Conservation (phyloP, 2,113 vertebrate species). For the Podarcis cretensis region DNA sequence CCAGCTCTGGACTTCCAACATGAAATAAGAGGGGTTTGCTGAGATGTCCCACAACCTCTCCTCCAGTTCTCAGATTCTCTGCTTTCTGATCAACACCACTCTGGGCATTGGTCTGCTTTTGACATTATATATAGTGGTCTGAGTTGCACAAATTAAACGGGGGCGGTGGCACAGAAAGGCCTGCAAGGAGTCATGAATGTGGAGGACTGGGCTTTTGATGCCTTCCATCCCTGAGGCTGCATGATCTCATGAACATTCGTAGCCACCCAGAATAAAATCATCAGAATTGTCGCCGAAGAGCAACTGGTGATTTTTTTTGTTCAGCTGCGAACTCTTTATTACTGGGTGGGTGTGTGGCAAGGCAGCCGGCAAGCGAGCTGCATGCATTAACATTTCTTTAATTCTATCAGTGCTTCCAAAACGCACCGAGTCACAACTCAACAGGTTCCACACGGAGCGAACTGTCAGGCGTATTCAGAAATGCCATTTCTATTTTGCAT, state of each 20-base stretch:
- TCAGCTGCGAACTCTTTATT: background rate
- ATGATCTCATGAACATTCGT: too few relatives aligned
- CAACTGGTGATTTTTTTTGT: background rate
- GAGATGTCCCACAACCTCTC: background rate
- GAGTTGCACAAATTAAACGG: background rate
- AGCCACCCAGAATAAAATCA: too few relatives aligned
- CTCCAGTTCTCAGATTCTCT: background rate
- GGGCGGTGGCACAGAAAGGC: background rate
- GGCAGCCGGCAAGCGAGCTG: conserved; percentile 58
- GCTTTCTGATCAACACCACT: background rate
- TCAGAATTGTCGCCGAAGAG: background rate
- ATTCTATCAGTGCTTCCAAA: conserved; percentile 63
- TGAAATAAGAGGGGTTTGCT: too few relatives aligned
- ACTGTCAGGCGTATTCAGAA: conserved; percentile 65
- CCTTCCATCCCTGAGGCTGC: background rate
- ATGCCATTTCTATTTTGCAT: conserved; percentile 53
- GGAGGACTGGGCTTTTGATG: background rate
- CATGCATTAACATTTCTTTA: conserved; percentile 74
- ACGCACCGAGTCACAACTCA: conserved; percentile 65
- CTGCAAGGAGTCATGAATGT: background rate
- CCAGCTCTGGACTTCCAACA: too few relatives aligned
- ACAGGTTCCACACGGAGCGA: conserved; percentile 56
- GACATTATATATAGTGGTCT: background rate
- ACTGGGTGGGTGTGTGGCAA: background rate
- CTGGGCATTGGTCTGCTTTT: background rate